Conservation (phyloP, 2,888 invertebrate genomes). For the Eupsilia transversa region DNA sequence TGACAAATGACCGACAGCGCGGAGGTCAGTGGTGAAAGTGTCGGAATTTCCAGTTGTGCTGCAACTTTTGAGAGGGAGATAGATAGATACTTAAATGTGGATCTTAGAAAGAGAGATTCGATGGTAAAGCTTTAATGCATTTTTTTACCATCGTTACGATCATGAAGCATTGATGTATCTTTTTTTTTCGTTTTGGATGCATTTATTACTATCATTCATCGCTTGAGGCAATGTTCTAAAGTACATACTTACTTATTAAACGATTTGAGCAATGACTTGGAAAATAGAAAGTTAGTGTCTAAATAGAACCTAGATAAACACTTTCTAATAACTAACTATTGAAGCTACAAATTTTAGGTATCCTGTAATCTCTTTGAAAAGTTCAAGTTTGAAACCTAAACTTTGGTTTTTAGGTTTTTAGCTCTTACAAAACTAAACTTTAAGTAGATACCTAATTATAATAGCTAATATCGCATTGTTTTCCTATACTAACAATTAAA, state of each 20-base stretch:
- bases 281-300: conserved; percentile 34
- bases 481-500: conserved; percentile 18
- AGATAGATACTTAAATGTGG: conserved; percentile 8
- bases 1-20: conserved; percentile 76
- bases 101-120: conserved; percentile 36
- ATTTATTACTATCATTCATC: conserved; percentile 14
- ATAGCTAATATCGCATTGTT: background rate
- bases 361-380: background rate
- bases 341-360: too few species aligned
- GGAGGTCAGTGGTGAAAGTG: conserved; percentile 83
- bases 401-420: too few species aligned
- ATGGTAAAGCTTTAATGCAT: conserved; percentile 31
- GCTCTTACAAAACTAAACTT: background rate
- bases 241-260: conserved; percentile 9
- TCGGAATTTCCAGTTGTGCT: conserved; percentile 78
- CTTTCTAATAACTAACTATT: conserved; percentile 8
- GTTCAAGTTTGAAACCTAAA: background rate
- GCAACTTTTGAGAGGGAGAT: conserved; percentile 60
- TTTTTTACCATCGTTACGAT: conserved; percentile 40
- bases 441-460: background rate
- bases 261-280: conserved; percentile 14
- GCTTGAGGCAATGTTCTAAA: conserved; percentile 13
- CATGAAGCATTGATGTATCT: conserved; percentile 11
- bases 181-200: conserved; percentile 22
- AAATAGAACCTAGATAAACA: conserved; percentile 4